These are phyloP conservation scores for Butorides virescens DNA, from an alignment of 2,113 vertebrate species.

Conservation along the genomic window DNA sequence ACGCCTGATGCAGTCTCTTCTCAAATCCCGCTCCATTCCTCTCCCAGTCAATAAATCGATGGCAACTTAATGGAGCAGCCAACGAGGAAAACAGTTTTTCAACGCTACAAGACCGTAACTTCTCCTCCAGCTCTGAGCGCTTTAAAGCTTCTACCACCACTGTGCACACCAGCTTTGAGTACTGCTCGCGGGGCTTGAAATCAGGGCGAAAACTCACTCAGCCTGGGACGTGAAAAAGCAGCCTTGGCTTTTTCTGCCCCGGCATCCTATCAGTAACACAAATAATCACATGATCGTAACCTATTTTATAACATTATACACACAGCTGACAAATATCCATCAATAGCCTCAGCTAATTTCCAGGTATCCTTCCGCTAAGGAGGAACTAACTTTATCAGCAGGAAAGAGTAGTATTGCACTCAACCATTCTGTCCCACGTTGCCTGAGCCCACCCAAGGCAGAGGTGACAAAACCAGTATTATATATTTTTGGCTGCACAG, in stretches of 20 bases:
- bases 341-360: background rate
- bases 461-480: background rate
- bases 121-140: background rate
- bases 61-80: background rate
- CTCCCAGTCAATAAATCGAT: background rate
- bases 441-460: background rate
- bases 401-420: background rate
- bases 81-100: background rate
- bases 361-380: background rate
- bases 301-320: no score
- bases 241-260: background rate
- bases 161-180: background rate
- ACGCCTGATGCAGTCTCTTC: background rate
- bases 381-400: background rate
- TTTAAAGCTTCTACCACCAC: background rate
- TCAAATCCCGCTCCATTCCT: background rate
- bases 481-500: background rate
- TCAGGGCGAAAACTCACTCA: background rate
- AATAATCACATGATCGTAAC: background rate
- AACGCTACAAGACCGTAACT: background rate
- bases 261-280: background rate
- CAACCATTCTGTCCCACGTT: background rate
- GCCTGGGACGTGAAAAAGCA: background rate
- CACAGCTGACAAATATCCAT: background rate
- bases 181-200: background rate